Evolutionary conservation across 2,888 invertebrate species (phyloP), one percentile per base, ranked within the genome.

Genomic region (Melinaea marsaeus): DNA sequence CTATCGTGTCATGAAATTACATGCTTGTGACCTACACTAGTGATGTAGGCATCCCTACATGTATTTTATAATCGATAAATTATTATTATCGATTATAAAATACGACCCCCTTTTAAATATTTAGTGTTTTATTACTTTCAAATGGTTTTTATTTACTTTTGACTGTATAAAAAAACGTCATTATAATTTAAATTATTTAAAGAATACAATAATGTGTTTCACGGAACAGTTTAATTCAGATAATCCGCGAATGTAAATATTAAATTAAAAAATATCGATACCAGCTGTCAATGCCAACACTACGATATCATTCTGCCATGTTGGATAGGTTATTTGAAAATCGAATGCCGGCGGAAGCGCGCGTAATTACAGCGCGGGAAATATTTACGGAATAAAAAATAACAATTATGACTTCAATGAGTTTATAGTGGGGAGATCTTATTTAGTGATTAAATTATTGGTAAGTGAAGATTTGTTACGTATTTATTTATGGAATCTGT

Each of bases 291-390:
- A 57, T 51, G 64, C 42, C 74, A 69, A 59, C 84, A 82, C 86
- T 85, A 57, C 60, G 42, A 57, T 68, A 68, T 73, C 72, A 69
- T 62, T 69, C 77, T 75, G 71, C 88, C 88, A 88, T 88, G 75
- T 86, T 87, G 85, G 79, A 83, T 81, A 78, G 79, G 80, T 84
- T 88, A 88, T 88, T 88, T 86, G 85, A 86, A 88, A 88, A 85
- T 81, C 82, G 84, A 81, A 84, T 78, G 75, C 80, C 75, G 79
- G 72, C 80, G 81, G 82, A 82, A 82, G 74, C 85, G 80, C 79
- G 83, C 85, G 86, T 74, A 74, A 71, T 74, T 63, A 77, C 72
- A 75, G 62, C 69, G 76, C 80, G 85, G 65, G 55, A 60, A 64
- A 58, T 58, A 54, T 56, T 60, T 47, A 64, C 60, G 57, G 42